Evolutionary conservation across 2,888 invertebrate genomes (phyloP), one percentile per base, ranked within the genome.

Genomic region (Aplocera efformata): DNA sequence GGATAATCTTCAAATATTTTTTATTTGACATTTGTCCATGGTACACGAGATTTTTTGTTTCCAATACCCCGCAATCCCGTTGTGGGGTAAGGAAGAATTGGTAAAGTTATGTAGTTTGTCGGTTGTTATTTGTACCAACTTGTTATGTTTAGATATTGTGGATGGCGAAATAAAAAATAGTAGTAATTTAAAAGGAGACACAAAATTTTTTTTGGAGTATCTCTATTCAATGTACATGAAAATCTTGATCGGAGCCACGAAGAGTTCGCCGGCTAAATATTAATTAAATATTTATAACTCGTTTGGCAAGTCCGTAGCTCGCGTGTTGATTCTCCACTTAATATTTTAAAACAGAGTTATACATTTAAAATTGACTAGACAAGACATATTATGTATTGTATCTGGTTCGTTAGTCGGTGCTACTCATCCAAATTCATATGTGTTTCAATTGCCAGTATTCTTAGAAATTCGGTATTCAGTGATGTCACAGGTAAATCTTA

Each of bases 211-310:
- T 58, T 53, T 49, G 50, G 62, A 53, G 54, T 56, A 57, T 66
- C 61, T 58, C 51, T 62, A 62, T 58, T 63, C 60, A 63, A 62
- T 61, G 54, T 43, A 17, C 5, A 17, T 17, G 5, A 17, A 17
- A 17, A 77, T 82, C 82, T 84, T 82, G 82, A 66, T 43, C 46
- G 44, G 32, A 64, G 66, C 63, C 60, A 67, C 72, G 67, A 71
- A 72, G 72, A 79, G 78, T 79, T 80, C 70, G 77, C 72, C 75
- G 73, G 67, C 73, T 75, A 78, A 82, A 80, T 78, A 76, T 76
- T 79, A 81, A 83, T 81, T 78, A 81, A 79, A 78, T 80, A 79
- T 79, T 77, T 79, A 77, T 76, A 81, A 82, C 83, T 69, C 64
- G 83, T 82, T 82, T 75, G 75, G 72, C 65, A 48, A 65, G 77